Evolutionary conservation across 2,888 invertebrate genomes (phyloP).

Genomic region (Leuctra nigra): DNA sequence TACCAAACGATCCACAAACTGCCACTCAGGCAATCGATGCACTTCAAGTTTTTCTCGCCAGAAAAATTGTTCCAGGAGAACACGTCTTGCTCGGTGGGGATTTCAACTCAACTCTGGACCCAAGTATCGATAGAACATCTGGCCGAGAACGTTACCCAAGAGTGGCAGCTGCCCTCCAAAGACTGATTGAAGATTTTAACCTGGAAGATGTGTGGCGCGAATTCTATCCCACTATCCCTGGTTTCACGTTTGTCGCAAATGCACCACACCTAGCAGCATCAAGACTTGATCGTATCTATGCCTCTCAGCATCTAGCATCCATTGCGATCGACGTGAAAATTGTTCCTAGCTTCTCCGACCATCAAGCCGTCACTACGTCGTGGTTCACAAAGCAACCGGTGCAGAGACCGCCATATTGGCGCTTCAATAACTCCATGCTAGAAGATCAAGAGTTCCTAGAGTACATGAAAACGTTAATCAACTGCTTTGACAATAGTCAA

Average conservation of each 20-base stretch:
- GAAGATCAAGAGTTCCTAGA: neutral
- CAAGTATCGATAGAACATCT: neutral
- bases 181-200: neutral
- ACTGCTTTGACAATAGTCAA: neutral
- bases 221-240: neutral
- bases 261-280: neutral
- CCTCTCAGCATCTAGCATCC: neutral
- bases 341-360: neutral
- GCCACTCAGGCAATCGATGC: too few species aligned
- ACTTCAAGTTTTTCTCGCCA: too few species aligned
- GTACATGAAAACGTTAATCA: neutral
- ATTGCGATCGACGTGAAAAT: neutral
- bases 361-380: neutral
- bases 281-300: neutral
- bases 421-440: neutral
- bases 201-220: neutral
- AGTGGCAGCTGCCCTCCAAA: neutral
- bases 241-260: neutral
- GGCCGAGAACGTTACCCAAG: conserved; percentile 1
- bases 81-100: neutral
- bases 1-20: too few species aligned
- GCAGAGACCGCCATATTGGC: conserved; percentile 4
- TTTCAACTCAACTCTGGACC: neutral
- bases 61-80: too few species aligned
- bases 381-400: neutral